Evolutionary conservation across 2,797 vertebrate genomes (phyloP).

Genomic region (Catostomus latipinnis): DNA sequence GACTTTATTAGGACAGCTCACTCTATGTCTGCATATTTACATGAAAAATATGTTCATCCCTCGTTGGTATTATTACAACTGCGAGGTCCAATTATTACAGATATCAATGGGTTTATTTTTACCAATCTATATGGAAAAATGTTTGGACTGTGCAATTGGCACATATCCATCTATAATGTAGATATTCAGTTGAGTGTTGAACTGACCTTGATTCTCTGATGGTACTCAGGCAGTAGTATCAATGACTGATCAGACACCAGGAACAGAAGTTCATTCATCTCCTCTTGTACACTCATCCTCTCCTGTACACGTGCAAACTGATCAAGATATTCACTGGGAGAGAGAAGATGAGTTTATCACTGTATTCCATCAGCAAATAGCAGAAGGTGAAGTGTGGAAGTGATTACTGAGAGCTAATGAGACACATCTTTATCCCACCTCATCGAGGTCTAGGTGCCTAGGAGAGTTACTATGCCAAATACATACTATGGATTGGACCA

Average conservation of each 20-base stretch:
- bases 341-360: slow-evolving; percentile 20
- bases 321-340: slow-evolving; percentile 39
- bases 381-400: slow-evolving; percentile 7
- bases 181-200: background rate
- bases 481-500: background rate
- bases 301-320: slow-evolving; percentile 83
- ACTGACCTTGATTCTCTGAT: slow-evolving; percentile 86
- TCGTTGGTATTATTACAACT: background rate
- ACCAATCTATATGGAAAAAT: no score
- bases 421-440: slow-evolving; percentile 29
- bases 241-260: slow-evolving; percentile 88
- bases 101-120: no score
- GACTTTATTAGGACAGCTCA: no score
- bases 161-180: background rate
- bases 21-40: background rate
- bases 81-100: no score
- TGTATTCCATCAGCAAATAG: background rate
- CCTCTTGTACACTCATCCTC: slow-evolving; percentile 82
- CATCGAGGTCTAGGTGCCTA: slow-evolving; percentile 8
- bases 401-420: slow-evolving; percentile 51
- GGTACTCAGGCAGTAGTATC: slow-evolving; percentile 87
- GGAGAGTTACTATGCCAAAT: slow-evolving; percentile 1
- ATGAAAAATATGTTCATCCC: background rate
- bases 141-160: background rate
- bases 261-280: slow-evolving; percentile 84